Percentiles rank a stretch among this genome's conserved stretches.
Evolutionary conservation across 2,888 invertebrate genomes (phyloP).

Genomic region (Euphydryas editha): DNA sequence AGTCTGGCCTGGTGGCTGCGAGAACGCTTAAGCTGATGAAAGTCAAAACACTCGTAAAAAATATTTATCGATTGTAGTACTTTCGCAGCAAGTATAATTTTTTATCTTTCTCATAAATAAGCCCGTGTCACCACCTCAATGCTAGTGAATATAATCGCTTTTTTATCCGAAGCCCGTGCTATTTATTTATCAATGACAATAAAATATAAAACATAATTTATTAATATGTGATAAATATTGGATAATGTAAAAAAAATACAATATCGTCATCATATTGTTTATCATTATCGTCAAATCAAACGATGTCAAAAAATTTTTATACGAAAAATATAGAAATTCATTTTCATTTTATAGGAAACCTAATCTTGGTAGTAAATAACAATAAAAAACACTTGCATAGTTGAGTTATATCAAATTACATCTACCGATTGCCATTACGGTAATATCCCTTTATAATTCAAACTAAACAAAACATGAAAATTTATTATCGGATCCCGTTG

Average conservation of each 20-base stretch:
- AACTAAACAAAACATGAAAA: conserved; percentile 78
- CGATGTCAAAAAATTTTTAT: conserved; percentile 4
- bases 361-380: conserved; percentile 60
- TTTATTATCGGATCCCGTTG: conserved; percentile 78
- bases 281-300: neutral
- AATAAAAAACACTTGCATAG: conserved; percentile 68
- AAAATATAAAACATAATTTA: neutral
- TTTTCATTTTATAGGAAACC: conserved; percentile 47
- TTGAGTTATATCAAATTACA: conserved; percentile 77
- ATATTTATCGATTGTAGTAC: conserved; percentile 45
- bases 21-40: conserved; percentile 70
- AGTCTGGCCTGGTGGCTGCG: conserved; percentile 62
- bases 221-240: neutral
- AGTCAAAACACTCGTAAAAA: conserved; percentile 64
- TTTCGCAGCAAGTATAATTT: conserved; percentile 42
- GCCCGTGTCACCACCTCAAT: conserved; percentile 24
- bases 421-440: conserved; percentile 81
- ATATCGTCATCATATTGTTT: neutral
- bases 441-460: conserved; percentile 81
- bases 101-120: conserved; percentile 38
- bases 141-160: conserved; percentile 28
- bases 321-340: conserved; percentile 23
- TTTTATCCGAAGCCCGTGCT: conserved; percentile 5
- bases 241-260: neutral
- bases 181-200: conserved; percentile 1